These are phyloP conservation scores for Patella caerulea DNA, from an alignment of 2,888 invertebrate genomes.

Conservation along the genomic window DNA sequence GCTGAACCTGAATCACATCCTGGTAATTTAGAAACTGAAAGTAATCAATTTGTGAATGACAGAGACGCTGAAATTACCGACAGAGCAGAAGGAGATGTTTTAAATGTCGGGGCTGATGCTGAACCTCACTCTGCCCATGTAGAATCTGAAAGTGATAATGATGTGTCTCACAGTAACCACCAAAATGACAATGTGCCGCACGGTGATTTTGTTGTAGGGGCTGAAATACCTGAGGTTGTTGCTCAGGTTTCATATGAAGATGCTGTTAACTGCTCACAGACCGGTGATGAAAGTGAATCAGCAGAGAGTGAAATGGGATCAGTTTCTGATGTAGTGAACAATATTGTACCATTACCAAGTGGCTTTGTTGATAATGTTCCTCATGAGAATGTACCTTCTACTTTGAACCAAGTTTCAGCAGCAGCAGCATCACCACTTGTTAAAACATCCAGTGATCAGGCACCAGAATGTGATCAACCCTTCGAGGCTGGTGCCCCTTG, in stretches of 20 bases:
- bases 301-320: constrained; percentile 9
- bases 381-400: too few species aligned
- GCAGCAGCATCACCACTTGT: neutral
- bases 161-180: neutral
- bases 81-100: constrained; percentile 8
- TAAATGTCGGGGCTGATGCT: constrained; percentile 12
- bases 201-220: constrained; percentile 27
- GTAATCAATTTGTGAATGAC: constrained; percentile 2
- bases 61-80: constrained; percentile 15
- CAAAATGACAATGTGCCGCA: constrained; percentile 18
- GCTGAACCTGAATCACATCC: neutral
- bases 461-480: constrained; percentile 27
- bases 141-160: neutral
- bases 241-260: constrained; percentile 9
- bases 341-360: too few species aligned
- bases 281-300: constrained; percentile 30
- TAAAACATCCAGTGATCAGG: constrained; percentile 20
- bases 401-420: too few species aligned
- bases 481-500: too few species aligned
- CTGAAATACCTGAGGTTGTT: constrained; percentile 27
- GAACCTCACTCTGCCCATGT: constrained; percentile 11
- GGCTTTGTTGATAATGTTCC: too few species aligned
- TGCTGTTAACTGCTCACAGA: constrained; percentile 35
- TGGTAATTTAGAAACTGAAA: constrained; percentile 4
- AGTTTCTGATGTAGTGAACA: too few species aligned